Base-by-base conservation (phyloP, 2,888 invertebrate species). In the Meganola albula region DNA sequence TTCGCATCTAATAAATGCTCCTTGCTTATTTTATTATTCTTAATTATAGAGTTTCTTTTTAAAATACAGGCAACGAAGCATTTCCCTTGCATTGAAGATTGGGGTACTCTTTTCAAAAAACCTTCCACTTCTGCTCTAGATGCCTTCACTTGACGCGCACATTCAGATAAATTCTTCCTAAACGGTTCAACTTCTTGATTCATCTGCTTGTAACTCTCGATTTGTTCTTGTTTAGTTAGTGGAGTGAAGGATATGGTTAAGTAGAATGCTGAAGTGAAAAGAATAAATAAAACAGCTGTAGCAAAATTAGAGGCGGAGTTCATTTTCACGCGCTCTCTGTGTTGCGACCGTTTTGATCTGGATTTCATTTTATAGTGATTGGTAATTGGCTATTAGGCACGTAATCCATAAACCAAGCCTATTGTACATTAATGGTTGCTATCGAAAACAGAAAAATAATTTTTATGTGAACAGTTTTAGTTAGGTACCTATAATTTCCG, bases 11-110 rank as follows among this genome's bases (percentile, higher is more conserved):
- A 38, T 30, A 85, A 65, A 10, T 67, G 62, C 1, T 62, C 49
- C 7, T 46, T 51, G 13, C 61, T 58, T 4, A 85, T 63, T 48
- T 77, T 82, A 32, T 85, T 80, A 3, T 74, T 68, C 8, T 53
- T 62, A 40, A 84, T 83, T 2, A 84, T 74, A 0, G 58, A 44
- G 35, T 79, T 84, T 1, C 82, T 57, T 42, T 75, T 83, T 1
- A 84, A 39, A 16, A 84, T 82, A 34, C 84, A 84, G 0, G 84
- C 84, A 1, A 84, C 85, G 37, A 84, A 79, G 27, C 84, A 84
- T 60, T 84, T 83, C 0, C 84, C 84, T 41, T 78, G 64, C 48
- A 65, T 43, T 0, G 73, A 60, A 0, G 62, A 48, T 26, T 82
- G 83, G 0, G 85, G 84, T 20, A 80, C 59, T 27, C 78, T 55